These are phyloP conservation scores for Numenius phaeopus DNA, from an alignment of 2,797 vertebrate species.

Conservation along the genomic window DNA sequence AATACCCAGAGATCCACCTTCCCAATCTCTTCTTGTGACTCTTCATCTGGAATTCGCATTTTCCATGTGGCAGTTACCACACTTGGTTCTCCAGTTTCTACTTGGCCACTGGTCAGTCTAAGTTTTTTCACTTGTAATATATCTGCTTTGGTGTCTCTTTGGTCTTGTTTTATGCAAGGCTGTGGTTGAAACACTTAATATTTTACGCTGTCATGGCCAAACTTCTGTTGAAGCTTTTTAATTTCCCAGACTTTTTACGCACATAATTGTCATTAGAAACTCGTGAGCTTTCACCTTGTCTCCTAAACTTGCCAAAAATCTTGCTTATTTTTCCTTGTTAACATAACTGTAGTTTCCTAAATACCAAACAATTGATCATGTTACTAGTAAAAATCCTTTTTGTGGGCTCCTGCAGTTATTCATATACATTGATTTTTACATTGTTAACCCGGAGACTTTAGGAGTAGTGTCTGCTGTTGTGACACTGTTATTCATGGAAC, in stretches of 20 bases:
- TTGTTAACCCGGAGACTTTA: not conserved
- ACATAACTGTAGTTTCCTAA: not conserved
- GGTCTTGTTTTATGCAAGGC: conserved; percentile 20
- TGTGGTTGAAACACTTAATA: conserved; percentile 46
- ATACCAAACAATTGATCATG: conserved; percentile 20
- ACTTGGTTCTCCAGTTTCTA: not conserved
- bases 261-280: conserved; percentile 42
- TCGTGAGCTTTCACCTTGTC: conserved; percentile 35
- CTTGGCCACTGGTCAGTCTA: conserved; percentile 60
- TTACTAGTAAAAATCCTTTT: conserved; percentile 3
- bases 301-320: conserved; percentile 31
- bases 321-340: conserved; percentile 25
- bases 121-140: conserved; percentile 28
- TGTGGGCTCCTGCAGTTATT: conserved; percentile 15
- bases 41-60: conserved; percentile 20
- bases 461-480: not conserved
- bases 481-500: conserved; percentile 18
- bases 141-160: conserved; percentile 48
- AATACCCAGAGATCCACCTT: not conserved
- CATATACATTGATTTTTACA: not conserved
- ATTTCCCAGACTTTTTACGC: conserved; percentile 33
- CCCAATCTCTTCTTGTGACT: not conserved
- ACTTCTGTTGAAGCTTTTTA: conserved; percentile 43
- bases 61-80: not conserved
- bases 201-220: conserved; percentile 20